Conservation (phyloP, 2,113 vertebrate species). For the Odobenus rosmarus region DNA sequence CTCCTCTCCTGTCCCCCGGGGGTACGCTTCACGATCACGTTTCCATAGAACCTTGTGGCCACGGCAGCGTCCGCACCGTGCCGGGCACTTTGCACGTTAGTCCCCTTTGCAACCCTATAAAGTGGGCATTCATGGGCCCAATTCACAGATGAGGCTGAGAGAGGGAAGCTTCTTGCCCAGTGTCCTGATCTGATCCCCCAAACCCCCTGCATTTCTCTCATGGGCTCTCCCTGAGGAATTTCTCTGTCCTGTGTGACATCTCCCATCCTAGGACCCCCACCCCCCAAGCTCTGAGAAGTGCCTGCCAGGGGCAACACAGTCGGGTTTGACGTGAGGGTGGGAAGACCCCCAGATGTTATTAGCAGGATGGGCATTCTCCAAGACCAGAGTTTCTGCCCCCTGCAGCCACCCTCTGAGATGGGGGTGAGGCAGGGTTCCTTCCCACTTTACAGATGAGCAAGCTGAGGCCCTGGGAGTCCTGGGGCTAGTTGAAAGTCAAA, state of each 20-base stretch:
- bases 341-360: not conserved
- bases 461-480: not conserved
- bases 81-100: fast-evolving
- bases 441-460: slow-evolving; percentile 38
- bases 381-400: not conserved
- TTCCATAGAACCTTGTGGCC: not conserved
- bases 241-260: not conserved
- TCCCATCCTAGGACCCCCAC: not conserved
- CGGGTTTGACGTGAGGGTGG: not conserved
- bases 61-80: fast-evolving
- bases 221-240: fast-evolving
- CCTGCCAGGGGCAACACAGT: not conserved
- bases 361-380: not conserved
- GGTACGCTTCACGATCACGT: fast-evolving
- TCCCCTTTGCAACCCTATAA: not conserved
- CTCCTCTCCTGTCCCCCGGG: not conserved
- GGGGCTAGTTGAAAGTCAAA: not conserved
- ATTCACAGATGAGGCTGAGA: not conserved
- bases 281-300: not conserved
- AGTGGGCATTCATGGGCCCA: not conserved
- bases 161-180: not conserved
- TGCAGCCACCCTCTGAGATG: not conserved
- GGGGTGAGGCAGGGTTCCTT: not conserved
- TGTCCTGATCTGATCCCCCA: not conserved
- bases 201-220: not conserved